These are phyloP conservation scores for Marronus borbonicus DNA, from an alignment of 2,888 invertebrate genomes.

Conservation along the genomic window DNA sequence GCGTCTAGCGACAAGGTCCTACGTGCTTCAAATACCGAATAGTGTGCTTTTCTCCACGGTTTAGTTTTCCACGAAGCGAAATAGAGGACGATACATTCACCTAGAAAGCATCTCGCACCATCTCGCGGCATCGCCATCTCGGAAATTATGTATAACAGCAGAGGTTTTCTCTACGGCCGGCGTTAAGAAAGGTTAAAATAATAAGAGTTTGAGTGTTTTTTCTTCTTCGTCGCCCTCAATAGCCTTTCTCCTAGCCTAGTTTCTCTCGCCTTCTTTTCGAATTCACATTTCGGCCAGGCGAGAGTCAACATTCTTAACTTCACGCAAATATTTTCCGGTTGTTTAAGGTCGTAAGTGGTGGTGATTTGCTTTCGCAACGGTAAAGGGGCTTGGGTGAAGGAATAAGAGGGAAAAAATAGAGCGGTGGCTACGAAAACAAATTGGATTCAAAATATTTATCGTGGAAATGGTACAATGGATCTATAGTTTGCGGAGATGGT, in stretches of 20 bases:
- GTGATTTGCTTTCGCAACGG: constrained; percentile 11
- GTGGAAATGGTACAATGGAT: no score
- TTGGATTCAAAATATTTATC: constrained; percentile 8
- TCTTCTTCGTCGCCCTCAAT: constrained; percentile 6
- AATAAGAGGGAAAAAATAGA: background rate
- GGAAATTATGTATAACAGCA: constrained; percentile 30
- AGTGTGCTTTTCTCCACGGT: background rate
- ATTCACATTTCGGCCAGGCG: constrained; percentile 23
- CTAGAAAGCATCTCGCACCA: background rate
- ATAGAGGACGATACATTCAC: background rate
- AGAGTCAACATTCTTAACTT: constrained; percentile 38
- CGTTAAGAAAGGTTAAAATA: constrained; percentile 15
- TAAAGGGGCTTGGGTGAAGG: background rate
- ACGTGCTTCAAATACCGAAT: constrained; percentile 22
- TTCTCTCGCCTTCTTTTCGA: constrained; percentile 10
- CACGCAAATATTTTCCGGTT: constrained; percentile 36
- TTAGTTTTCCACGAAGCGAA: constrained; percentile 13
- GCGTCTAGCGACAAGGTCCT: constrained; percentile 32
- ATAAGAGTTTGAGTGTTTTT: constrained; percentile 40
- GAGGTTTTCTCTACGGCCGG: constrained; percentile 6
- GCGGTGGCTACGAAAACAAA: constrained; percentile 15
- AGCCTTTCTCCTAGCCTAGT: background rate
- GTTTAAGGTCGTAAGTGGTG: constrained; percentile 28
- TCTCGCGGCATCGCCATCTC: constrained; percentile 12
- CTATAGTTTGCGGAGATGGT: no score